These are phyloP conservation scores for Eristalinus sepulchralis DNA, from an alignment of 2,888 invertebrate genomes.

Conservation along the genomic window DNA sequence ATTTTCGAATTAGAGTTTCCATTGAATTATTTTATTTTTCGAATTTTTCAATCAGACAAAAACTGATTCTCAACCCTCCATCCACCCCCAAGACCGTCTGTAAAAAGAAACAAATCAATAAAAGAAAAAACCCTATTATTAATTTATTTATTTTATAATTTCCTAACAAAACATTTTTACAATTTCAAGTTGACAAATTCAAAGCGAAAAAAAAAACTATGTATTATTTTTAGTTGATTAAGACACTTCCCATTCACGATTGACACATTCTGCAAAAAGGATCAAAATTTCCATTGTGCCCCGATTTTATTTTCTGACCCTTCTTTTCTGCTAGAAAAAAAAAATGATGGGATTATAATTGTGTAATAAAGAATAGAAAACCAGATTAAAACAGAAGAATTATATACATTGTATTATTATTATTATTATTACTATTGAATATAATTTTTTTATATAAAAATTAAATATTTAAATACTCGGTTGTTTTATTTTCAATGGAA, in stretches of 20 bases:
- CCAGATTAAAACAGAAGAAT: constrained; percentile 44
- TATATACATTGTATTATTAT: constrained; percentile 71
- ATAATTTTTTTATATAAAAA: constrained; percentile 71
- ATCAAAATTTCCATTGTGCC: background rate
- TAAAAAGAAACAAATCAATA: background rate
- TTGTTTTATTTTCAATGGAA: constrained; percentile 20
- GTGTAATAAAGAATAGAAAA: background rate
- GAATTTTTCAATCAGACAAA: background rate
- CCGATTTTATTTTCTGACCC: background rate
- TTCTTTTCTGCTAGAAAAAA: background rate
- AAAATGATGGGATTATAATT: background rate
- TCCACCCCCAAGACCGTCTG: background rate
- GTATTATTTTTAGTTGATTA: background rate
- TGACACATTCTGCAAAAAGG: background rate
- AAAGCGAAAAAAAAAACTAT: background rate
- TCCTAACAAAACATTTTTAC: background rate
- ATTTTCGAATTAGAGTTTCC: background rate
- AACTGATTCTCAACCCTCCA: background rate
- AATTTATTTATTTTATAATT: background rate
- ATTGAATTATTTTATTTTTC: no score
- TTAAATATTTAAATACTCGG: constrained; percentile 56
- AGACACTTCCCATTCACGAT: background rate
- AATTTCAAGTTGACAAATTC: background rate
- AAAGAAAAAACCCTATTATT: background rate
- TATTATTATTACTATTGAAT: constrained; percentile 68